phyloP scores from a whole-genome alignment of 2,113 vertebrate genomes.

The Cacatua alba region DNA sequence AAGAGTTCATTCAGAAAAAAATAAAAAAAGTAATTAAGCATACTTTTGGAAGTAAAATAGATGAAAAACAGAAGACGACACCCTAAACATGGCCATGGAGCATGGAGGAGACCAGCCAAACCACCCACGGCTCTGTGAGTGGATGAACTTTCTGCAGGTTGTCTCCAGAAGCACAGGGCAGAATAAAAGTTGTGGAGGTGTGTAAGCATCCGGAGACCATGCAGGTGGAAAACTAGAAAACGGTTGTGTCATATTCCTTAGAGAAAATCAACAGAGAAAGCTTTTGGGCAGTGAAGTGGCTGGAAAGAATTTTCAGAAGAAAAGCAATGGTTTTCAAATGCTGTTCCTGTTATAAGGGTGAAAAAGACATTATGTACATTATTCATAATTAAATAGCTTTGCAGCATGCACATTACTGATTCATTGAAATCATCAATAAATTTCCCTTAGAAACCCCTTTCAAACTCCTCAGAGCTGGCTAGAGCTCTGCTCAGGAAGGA shows the following conservation, averaged over 20 bases:
- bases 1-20: background rate
- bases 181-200: background rate
- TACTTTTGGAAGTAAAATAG: background rate
- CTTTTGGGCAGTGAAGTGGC: background rate
- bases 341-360: background rate
- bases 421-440: background rate
- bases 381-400: constrained; percentile 11
- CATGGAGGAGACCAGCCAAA: background rate
- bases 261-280: background rate
- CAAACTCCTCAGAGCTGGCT: background rate
- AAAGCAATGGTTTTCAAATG: background rate
- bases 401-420: background rate
- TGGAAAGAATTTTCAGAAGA: background rate
- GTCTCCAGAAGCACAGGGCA: background rate
- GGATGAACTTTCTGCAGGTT: background rate
- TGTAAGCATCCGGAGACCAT: background rate
- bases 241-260: background rate
- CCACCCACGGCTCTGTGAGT: background rate
- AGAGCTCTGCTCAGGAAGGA: background rate
- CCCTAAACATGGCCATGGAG: background rate
- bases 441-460: background rate
- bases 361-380: background rate
- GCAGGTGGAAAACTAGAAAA: background rate
- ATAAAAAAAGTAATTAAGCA: background rate
- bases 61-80: background rate